Conservation (phyloP, 2,888 invertebrate species). For the Schrankia costaestrigalis region DNA sequence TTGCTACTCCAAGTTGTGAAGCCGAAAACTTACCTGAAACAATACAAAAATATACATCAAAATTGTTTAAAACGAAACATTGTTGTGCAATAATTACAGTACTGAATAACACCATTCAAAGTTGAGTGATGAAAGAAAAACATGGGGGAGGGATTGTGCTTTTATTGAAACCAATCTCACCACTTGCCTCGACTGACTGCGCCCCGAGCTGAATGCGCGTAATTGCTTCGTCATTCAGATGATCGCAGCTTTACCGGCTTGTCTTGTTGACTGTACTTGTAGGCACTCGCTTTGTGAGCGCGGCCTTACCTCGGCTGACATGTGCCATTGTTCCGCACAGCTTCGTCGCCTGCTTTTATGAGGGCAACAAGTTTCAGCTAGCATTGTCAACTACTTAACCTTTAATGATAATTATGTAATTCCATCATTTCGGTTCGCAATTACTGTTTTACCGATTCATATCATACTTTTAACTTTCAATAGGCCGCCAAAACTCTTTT, state of each 20-base stretch:
- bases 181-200: constrained; percentile 74
- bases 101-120: constrained; percentile 70
- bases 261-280: constrained; percentile 72
- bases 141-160: constrained; percentile 74
- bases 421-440: constrained; percentile 17
- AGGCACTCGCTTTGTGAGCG: constrained; percentile 64
- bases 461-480: no score
- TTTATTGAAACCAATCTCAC: constrained; percentile 79
- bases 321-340: constrained; percentile 57
- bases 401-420: constrained; percentile 33
- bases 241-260: constrained; percentile 67
- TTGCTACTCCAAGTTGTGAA: constrained; percentile 8
- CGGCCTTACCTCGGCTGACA: constrained; percentile 61
- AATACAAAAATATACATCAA: constrained; percentile 32
- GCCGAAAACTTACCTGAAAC: constrained; percentile 52
- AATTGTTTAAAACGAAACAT: constrained; percentile 19
- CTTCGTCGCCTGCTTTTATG: constrained; percentile 55
- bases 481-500: no score
- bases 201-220: constrained; percentile 70
- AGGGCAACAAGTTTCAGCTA: constrained; percentile 47
- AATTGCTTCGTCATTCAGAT: constrained; percentile 79
- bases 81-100: constrained; percentile 34
- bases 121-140: constrained; percentile 76
- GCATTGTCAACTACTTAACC: constrained; percentile 33
- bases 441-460: constrained; percentile 21